Conservation (phyloP, 2,888 invertebrate genomes). For the Allophyes oxyacanthae region DNA sequence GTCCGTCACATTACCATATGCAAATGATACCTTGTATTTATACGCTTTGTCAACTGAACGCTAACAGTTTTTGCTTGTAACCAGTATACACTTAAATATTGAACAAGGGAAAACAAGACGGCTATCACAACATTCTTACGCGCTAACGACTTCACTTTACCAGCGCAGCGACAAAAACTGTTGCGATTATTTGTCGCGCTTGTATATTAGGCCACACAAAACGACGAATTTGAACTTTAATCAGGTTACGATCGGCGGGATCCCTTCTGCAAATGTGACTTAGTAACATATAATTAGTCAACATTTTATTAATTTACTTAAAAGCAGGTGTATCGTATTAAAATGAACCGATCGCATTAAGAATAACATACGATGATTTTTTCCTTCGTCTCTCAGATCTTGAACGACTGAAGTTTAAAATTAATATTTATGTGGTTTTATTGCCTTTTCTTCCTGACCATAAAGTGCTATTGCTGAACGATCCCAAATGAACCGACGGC, state of each 20-base stretch:
- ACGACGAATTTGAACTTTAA: slow-evolving; percentile 32
- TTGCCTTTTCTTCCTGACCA: slow-evolving; percentile 73
- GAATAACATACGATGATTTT: slow-evolving; percentile 58
- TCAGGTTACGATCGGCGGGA: slow-evolving; percentile 9
- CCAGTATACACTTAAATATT: slow-evolving; percentile 60
- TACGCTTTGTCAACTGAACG: slow-evolving; percentile 67
- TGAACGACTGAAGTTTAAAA: slow-evolving; percentile 65
- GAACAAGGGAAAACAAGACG: slow-evolving; percentile 57
- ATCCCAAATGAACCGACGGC: slow-evolving; percentile 61
- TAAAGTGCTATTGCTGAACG: slow-evolving; percentile 67
- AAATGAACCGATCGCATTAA: slow-evolving; percentile 49
- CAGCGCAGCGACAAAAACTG: slow-evolving; percentile 38
- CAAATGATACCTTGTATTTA: slow-evolving; percentile 73
- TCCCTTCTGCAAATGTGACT: slow-evolving; percentile 15
- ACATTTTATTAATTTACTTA: slow-evolving; percentile 54
- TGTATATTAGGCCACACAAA: slow-evolving; percentile 46
- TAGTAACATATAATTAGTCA: slow-evolving; percentile 46
- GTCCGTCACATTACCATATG: slow-evolving; percentile 80
- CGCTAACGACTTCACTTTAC: slow-evolving; percentile 53
- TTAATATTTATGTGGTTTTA: slow-evolving; percentile 73
- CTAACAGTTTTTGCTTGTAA: slow-evolving; percentile 80
- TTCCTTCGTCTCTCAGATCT: slow-evolving; percentile 66
- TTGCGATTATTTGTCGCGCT: slow-evolving; percentile 49
- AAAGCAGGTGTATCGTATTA: slow-evolving; percentile 51
- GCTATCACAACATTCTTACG: slow-evolving; percentile 52